Evolutionary conservation across 1,140 invertebrate genomes (phyloP).

Genomic region (Drosophila tropicalis): DNA sequence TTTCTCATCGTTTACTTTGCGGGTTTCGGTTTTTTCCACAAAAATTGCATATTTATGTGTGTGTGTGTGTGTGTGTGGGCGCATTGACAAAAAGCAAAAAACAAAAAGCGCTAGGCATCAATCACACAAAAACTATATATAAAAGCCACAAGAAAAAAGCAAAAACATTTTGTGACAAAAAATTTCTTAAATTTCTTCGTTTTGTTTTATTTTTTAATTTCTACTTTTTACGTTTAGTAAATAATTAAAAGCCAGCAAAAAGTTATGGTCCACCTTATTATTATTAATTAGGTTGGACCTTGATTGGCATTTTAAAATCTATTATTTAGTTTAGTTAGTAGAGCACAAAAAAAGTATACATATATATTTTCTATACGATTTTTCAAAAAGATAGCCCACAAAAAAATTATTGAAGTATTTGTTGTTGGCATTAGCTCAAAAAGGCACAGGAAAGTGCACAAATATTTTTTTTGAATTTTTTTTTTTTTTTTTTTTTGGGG

Average conservation of each 20-base stretch:
- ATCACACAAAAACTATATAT: constrained; percentile 26
- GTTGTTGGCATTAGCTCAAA: constrained; percentile 34
- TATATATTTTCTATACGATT: constrained; percentile 52
- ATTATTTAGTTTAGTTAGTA: constrained; percentile 40
- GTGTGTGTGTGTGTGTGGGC: too few species aligned
- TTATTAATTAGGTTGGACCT: constrained; percentile 10
- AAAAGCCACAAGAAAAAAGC: constrained; percentile 68
- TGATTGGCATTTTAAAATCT: not conserved
- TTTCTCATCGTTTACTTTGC: constrained; percentile 27
- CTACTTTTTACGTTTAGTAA: constrained; percentile 49
- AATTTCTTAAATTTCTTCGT: constrained; percentile 31
- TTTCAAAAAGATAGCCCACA: not conserved
- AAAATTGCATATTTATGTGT: constrained; percentile 50
- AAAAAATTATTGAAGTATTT: constrained; percentile 1
- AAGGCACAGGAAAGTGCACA: constrained; percentile 31
- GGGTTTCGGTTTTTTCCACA: constrained; percentile 44
- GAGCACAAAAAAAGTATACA: constrained; percentile 25
- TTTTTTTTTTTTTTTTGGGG: constrained; percentile 30
- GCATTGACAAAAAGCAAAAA: constrained; percentile 41
- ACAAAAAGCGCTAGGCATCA: constrained; percentile 26
- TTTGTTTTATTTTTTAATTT: not conserved
- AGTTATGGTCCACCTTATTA: constrained; percentile 22
- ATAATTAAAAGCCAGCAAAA: constrained; percentile 32
- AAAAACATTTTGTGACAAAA: constrained; percentile 53
- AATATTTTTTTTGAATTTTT: constrained; percentile 60